Base-by-base conservation (phyloP, 2,888 invertebrate species). In the Laothoe populi region DNA sequence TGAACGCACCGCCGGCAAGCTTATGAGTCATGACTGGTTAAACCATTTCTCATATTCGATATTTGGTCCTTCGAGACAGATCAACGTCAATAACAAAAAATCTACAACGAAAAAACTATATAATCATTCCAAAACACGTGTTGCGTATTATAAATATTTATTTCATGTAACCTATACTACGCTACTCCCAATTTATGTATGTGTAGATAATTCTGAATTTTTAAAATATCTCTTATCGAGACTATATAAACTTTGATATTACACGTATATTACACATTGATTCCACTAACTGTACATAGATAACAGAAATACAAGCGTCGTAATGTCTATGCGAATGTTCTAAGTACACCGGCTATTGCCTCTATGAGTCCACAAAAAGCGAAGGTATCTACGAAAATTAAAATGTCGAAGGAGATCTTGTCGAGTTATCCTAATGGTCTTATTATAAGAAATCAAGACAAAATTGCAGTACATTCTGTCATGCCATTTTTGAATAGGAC, bases 101-200 rank as follows among this genome's bases (percentile, higher is more conserved):
- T 16, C 8, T 5, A 53, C 26, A 26, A 16, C 21, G 13, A 10
- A 24, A 46, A 57, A 49, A 42, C 44, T 26, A 4, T 35, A 19
- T 3, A 48, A 44, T 23, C 49, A 62, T 59, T 64, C 60, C 24
- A 59, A 69, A 74, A 76, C 69, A 73, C 69, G 67, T 66, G 60
- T 64, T 57, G 66, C 66, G 61, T 70, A 68, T 69, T 70, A 73
- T 72, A 74, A 76, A 73, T 73, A 72, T 73, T 73, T 75, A 76
- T 77, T 76, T 66, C 68, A 71, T 63, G 68, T 74, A 65, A 66
- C 67, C 72, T 71, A 73, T 63, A 69, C 75, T 73, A 72, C 65
- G 65, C 72, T 70, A 72, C 69, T 71, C 35, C 63, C 66, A 69
- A 72, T 67, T 65, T 66, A 66, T 65, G 67, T 60, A 68, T 64